Evolutionary conservation across 1,140 invertebrate species (phyloP), one percentile per base, ranked within the genome.

Genomic region (Charaxes varanes): DNA sequence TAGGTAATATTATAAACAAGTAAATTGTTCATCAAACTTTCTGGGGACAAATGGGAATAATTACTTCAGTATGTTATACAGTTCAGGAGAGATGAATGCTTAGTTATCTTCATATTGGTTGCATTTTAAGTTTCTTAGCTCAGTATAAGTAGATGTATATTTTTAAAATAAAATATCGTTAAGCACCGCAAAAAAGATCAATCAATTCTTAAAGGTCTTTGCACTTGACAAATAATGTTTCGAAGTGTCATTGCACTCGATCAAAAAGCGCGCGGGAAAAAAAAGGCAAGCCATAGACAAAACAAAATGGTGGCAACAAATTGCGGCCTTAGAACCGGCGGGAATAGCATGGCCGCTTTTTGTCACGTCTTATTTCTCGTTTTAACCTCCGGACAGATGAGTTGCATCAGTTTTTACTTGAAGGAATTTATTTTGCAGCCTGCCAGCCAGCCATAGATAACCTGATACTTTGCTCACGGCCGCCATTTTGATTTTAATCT

Each of bases 341-440:
- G 54, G 56, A 62, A 63, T 47, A 54, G 37, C 44, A 23, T 37
- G 44, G 48, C 54, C 27, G 36, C 60, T 74, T 78, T 72, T 77
- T 68, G 66, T 70, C 51, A 58, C 32, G 49, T 63, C 62, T 70
- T 68, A 44, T 65, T 67, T 66, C 63, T 72, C 63, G 61, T 65
- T 73, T 73, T 65, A 68, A 56, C 45, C 45, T 43, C 37, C 48
- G 50, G 70, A 66, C 53, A 66, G 68, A 74, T 74, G 65, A 58
- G 57, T 54, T 48, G 45, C 66, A 61, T 69, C 62, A 71, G 56
- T 80, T 77, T 80, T 80, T 74, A 66, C 71, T 62, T 52, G 53
- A 33, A 30, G 53, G 63, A 72, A 74, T 81, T 72, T 73, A 71
- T 77, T 76, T 76, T 58, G 55, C 65, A 49, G 51, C 45, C 31